Evolutionary conservation across 2,113 vertebrate species (phyloP).

Genomic region (Brachirus orientalis): DNA sequence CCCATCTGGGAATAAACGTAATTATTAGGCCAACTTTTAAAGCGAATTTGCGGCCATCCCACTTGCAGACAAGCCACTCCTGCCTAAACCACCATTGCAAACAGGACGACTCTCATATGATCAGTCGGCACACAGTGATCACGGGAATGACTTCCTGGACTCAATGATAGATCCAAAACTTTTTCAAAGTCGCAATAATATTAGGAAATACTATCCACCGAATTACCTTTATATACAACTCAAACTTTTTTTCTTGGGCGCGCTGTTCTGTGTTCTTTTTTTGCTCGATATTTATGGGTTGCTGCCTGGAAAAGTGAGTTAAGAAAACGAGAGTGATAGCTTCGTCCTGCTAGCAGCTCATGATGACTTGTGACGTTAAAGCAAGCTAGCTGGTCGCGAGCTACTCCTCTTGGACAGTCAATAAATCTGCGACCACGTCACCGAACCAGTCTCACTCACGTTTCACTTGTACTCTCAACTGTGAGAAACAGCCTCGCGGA

Average conservation of each 20-base stretch:
- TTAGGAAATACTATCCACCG: neutral
- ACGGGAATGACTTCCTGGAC: slow-evolving; percentile 15
- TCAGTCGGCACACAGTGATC: slow-evolving; percentile 33
- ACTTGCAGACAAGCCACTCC: slow-evolving; percentile 43
- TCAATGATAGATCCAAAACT: slow-evolving; percentile 66
- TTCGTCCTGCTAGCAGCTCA: slow-evolving; percentile 51
- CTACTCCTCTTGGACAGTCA: neutral
- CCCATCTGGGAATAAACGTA: neutral
- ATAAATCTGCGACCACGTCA: neutral
- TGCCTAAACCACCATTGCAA: slow-evolving; percentile 39
- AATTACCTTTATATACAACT: neutral
- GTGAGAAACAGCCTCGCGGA: slow-evolving; percentile 7
- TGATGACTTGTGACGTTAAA: slow-evolving; percentile 37
- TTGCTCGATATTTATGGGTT: neutral
- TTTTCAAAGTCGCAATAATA: slow-evolving; percentile 54
- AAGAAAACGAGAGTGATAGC: slow-evolving; percentile 47
- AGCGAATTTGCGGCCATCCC: slow-evolving; percentile 32
- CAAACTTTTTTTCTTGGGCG: no score
- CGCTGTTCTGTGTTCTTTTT: neutral
- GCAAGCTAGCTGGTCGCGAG: slow-evolving; percentile 18
- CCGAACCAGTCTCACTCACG: neutral
- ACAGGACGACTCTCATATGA: slow-evolving; percentile 33
- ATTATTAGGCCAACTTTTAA: slow-evolving; percentile 14
- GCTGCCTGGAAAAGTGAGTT: slow-evolving; percentile 48
- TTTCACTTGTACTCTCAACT: neutral